Conservation (phyloP, 2,888 invertebrate species). For the Pocota personata region DNA sequence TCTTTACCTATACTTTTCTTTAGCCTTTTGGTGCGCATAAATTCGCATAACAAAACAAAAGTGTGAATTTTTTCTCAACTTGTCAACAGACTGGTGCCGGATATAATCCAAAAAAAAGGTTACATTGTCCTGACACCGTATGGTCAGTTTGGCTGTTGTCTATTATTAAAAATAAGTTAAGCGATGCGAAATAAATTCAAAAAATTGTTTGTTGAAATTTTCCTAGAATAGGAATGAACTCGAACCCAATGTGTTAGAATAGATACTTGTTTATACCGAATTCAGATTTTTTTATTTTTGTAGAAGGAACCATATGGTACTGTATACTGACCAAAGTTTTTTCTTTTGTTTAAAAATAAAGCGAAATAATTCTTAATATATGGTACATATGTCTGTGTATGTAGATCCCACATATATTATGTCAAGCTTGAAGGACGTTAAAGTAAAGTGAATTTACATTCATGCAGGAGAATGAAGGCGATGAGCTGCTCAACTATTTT, state of each 20-base stretch:
- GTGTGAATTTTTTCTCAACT: constrained; percentile 17
- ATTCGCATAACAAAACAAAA: constrained; percentile 31
- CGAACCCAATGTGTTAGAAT: constrained; percentile 8
- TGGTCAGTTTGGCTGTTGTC: constrained; percentile 58
- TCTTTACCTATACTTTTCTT: background rate
- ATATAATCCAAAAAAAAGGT: constrained; percentile 38
- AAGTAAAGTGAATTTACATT: no score
- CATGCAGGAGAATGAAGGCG: no score
- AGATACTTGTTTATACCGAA: background rate
- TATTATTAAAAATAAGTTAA: constrained; percentile 70
- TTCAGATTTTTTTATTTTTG: background rate
- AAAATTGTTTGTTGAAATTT: constrained; percentile 3
- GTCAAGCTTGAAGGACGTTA: no score
- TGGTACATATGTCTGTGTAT: no score
- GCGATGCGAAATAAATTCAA: constrained; percentile 56
- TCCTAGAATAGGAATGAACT: background rate
- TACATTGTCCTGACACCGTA: constrained; percentile 62
- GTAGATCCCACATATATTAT: no score
- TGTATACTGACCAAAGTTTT: background rate
- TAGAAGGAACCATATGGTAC: background rate
- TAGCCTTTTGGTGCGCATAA: background rate
- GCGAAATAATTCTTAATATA: background rate
- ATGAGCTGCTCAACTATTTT: no score
- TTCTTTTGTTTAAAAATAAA: background rate
- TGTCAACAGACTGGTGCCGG: constrained; percentile 21